Base-by-base conservation (phyloP, 2,113 vertebrate species). In the Malurus melanocephalus region DNA sequence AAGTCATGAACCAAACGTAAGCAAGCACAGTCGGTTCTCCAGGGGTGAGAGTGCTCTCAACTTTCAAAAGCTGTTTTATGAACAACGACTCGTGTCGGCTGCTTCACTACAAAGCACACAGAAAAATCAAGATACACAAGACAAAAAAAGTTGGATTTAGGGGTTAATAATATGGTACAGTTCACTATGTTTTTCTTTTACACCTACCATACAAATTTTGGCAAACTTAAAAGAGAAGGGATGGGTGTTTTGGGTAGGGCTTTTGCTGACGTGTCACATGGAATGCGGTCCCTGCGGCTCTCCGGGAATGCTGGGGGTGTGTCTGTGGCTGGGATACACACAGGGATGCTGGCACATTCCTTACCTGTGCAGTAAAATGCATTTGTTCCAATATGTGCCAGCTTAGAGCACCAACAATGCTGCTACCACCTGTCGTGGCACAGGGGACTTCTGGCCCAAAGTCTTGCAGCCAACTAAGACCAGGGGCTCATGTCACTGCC, bases 1-100 rank as follows among this genome's bases (percentile, higher is more conserved):
- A 99, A 99, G 99, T 99, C 99, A 99, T 99, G 99, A 99, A 99
- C 99, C 99, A 99, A 99, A 99, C 98, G 99, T 99, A 99, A 99
- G 99, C 99, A 99, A 99, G 98, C 99, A 99, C 98, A 99, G 99
- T 98, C 99, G 98, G 99, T 97, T 99, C 98, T 99, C 99, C 99
- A 98, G 99, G 98, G 99, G 98, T 99, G 82, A 85, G 82, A 85
- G 99, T 99, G 99, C 99, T 99, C 99, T 99, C 99, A 99, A 99
- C 98, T 99, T 99, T 99, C 99, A 99, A 98, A 99, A 99, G 99
- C 98, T 98, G 99, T 99, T 99, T 99, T 99, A 99, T 99, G 99
- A 99, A 99, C 99, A 99, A 99, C 99, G 99, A 99, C 98, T 99
- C 98, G 97, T 98, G 99, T 98, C 98, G 98, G 98, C 99, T 98